These are phyloP conservation scores for Eurosta solidaginis DNA, from an alignment of 1,140 invertebrate species.

Conservation along the genomic window DNA sequence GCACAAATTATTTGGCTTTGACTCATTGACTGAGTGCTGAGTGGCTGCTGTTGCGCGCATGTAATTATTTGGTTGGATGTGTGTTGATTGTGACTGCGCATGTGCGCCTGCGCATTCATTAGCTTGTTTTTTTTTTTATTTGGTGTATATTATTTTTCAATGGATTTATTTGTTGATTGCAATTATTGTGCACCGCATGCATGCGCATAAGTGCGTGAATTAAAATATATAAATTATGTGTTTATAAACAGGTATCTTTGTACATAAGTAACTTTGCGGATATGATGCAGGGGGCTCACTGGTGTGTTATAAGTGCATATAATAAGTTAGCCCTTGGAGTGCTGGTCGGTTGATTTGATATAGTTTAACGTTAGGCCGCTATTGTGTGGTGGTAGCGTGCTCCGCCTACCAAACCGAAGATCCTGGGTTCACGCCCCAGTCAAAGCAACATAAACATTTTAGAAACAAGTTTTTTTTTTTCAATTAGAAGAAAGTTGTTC, in stretches of 20 bases:
- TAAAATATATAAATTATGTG: not conserved
- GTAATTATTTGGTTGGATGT: slow-evolving; percentile 3
- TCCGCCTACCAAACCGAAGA: too few relatives aligned
- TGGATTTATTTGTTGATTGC: not conserved
- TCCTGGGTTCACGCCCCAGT: too few relatives aligned
- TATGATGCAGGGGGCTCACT: too few relatives aligned
- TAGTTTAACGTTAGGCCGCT: too few relatives aligned
- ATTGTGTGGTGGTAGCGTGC: too few relatives aligned
- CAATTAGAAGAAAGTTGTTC: too few relatives aligned
- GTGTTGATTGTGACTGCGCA: not conserved
- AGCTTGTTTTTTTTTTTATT: not conserved
- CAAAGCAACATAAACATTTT: too few relatives aligned
- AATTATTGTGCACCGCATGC: not conserved
- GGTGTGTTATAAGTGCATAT: too few relatives aligned
- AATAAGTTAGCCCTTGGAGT: too few relatives aligned
- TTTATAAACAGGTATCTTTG: not conserved
- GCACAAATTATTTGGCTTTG: slow-evolving; percentile 16
- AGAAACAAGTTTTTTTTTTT: too few relatives aligned
- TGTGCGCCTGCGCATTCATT: not conserved
- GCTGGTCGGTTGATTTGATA: too few relatives aligned
- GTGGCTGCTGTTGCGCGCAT: not conserved
- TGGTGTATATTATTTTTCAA: not conserved
- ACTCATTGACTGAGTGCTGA: slow-evolving; percentile 19
- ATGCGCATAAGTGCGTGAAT: not conserved
- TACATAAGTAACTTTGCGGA: too few relatives aligned